Percentiles rank a stretch among this genome's conserved stretches.
Conservation (phyloP, 2,113 vertebrate species). For the Larimichthys crocea region DNA sequence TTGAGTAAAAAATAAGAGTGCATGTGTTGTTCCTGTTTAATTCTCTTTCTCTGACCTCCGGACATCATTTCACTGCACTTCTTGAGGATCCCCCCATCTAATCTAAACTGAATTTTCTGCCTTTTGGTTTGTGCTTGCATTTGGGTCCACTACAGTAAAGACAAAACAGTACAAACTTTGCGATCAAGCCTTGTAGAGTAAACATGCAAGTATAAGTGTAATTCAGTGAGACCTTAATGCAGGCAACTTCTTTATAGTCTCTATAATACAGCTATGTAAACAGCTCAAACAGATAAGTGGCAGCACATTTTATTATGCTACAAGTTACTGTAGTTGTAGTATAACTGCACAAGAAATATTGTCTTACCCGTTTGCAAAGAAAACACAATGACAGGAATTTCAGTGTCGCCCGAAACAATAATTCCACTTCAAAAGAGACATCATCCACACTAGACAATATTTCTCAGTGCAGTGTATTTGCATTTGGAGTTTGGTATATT, state of each 20-base stretch:
- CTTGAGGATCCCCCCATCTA: no score
- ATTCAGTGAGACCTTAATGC: neutral
- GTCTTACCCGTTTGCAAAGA: neutral
- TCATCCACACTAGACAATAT: slow-evolving; percentile 8
- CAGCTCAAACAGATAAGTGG: neutral
- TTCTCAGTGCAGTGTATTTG: neutral
- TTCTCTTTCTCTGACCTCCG: no score
- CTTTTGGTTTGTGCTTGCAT: no score
- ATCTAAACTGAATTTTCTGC: no score
- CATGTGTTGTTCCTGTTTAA: no score
- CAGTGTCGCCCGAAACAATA: neutral
- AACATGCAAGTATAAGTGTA: neutral
- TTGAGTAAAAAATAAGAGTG: no score
- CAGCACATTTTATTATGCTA: neutral
- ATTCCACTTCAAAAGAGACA: slow-evolving; percentile 33
- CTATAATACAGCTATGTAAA: neutral
- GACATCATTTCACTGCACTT: no score
- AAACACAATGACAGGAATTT: slow-evolving; percentile 1
- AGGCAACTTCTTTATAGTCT: neutral
- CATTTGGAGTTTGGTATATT: neutral
- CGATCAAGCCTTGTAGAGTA: neutral
- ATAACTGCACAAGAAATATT: neutral
- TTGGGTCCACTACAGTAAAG: no score
- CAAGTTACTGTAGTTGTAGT: neutral
- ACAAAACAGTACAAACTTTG: no score